Conservation (phyloP, 2,113 vertebrate species). For the Andinoacara biseriatus region DNA sequence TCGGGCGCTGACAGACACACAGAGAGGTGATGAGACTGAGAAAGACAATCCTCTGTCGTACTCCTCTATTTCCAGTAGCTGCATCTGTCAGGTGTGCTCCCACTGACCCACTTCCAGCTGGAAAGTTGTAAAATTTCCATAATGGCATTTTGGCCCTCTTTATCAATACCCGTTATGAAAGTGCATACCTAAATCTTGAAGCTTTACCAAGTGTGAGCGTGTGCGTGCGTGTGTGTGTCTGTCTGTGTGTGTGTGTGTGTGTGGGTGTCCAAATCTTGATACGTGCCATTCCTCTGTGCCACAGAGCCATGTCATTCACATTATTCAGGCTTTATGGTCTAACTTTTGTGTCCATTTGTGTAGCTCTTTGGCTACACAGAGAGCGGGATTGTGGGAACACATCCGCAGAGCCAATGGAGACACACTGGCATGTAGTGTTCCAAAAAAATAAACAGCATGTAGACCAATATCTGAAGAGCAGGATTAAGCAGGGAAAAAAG, state of each 20-base stretch:
- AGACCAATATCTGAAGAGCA: not conserved
- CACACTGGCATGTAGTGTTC: not conserved
- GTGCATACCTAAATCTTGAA: not conserved
- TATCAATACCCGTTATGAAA: not conserved
- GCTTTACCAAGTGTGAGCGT: not conserved
- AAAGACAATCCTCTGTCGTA: constrained; percentile 46
- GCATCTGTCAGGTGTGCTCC: constrained; percentile 66
- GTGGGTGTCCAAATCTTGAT: not conserved
- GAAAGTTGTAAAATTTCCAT: not conserved
- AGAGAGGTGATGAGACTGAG: constrained; percentile 69
- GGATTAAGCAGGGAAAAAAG: not conserved
- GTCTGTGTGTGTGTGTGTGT: not conserved
- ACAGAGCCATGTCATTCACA: not conserved
- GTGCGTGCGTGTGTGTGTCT: not conserved
- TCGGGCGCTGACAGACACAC: constrained; percentile 74
- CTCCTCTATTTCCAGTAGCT: constrained; percentile 57
- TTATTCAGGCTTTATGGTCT: not conserved
- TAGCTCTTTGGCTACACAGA: no score
- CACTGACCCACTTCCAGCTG: constrained; percentile 30
- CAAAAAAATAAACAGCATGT: not conserved
- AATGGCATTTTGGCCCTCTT: not conserved
- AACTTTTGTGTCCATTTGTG: no score
- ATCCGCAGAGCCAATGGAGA: not conserved
- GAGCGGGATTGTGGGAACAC: not conserved
- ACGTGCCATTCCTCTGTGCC: not conserved